Percentiles rank a stretch among this genome's conserved stretches.
phyloP scores from a whole-genome alignment of 2,113 vertebrate species.

The Strix aluco region DNA sequence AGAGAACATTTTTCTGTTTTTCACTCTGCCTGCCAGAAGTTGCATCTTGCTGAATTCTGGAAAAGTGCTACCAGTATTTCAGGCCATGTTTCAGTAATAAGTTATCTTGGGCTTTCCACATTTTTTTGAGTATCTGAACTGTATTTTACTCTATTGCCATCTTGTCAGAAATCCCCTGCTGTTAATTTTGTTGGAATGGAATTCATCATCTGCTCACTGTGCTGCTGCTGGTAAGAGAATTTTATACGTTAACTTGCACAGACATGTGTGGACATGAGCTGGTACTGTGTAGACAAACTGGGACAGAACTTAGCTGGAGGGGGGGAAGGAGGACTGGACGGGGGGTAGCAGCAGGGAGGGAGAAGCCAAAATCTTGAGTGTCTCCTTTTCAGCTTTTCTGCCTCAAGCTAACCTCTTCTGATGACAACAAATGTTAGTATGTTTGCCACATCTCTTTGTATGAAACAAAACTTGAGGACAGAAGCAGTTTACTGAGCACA shows the following conservation, averaged over 20 bases:
- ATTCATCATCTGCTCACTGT: slow-evolving; percentile 43
- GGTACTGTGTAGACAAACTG: not conserved
- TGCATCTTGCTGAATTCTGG: slow-evolving; percentile 19
- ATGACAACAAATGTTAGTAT: not conserved
- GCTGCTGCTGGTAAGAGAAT: slow-evolving; percentile 56
- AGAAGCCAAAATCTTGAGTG: not conserved
- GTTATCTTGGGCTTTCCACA: not conserved
- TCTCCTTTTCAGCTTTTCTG: not conserved
- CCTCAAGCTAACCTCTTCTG: not conserved
- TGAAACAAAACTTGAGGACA: not conserved
- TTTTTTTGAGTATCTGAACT: not conserved
- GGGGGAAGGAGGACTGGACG: not conserved
- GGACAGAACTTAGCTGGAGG: not conserved
- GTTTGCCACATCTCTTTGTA: not conserved
- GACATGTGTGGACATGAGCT: slow-evolving; percentile 5
- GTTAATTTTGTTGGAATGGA: slow-evolving; percentile 49
- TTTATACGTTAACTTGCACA: not conserved
- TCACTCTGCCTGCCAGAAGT: not conserved
- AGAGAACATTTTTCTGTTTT: not conserved
- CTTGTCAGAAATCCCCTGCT: slow-evolving; percentile 40
- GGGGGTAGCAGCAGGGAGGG: not conserved
- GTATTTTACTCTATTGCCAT: not conserved
- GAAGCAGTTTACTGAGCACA: not conserved
- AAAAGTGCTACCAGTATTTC: not conserved
- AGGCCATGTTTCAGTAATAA: not conserved